Base-by-base conservation (phyloP, 2,113 vertebrate species). In the Otus sunia region DNA sequence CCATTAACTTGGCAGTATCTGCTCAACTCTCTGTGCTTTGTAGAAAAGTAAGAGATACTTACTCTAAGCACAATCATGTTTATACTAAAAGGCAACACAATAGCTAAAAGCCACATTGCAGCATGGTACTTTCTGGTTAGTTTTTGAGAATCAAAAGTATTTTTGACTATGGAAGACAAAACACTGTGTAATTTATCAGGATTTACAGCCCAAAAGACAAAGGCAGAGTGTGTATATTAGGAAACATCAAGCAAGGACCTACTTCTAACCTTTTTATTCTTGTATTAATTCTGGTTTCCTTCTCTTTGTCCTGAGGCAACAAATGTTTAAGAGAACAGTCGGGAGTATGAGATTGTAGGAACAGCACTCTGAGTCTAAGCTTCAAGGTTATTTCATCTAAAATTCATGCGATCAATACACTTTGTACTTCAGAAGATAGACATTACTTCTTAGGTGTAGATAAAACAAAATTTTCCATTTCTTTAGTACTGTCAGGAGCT, bases 351-450 rank as follows among this genome's bases (percentile, higher is more conserved):
- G 62, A 32, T 3, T 81, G 47, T 59, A 80, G 47, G 49, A 86
- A 59, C 30, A 66, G 30, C 1, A 19, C 45, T 85, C 64, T 0
- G 1, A 89, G 56, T 91, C 94, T 60, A 85, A 72, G 53, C 37
- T 79, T 81, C 88, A 94, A 95, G 95, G 60, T 76, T 30, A 69
- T 37, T 85, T 81, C 1, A 94, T 92, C 77, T 76, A 96, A 95
- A 95, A 94, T 91, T 72, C 72, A 94, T 58, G 39, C 53, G 25
- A 96, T 94, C 68, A 8, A 96, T 90, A 93, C 23, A 34, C 47
- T 94, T 62, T 68, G 81, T 84, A 64, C 84, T 82, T 89, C 43
- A 78, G 60, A 49, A 74, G 56, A 67, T 2, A 79, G 36, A 62
- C 49, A 45, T n/a, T 29, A 23, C 77, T 85, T 29, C 62, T 56